A percentile compares a stretch with the other conserved stretches of the same genome.
Conservation (phyloP, 2,797 vertebrate genomes). For the Pangasius macronema region DNA sequence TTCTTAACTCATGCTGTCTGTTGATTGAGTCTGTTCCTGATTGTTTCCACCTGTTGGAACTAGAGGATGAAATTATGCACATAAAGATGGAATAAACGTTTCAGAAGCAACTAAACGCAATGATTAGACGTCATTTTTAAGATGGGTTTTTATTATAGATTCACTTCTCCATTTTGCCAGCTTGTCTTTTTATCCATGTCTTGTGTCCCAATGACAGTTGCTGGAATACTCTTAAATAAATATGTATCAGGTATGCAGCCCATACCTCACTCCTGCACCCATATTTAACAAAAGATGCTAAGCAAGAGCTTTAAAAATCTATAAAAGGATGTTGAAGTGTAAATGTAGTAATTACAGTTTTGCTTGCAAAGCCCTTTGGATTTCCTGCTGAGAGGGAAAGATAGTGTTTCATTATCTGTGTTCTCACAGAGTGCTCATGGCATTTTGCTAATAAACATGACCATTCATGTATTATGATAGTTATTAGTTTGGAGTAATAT, state of each 20-base stretch:
- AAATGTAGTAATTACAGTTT: neutral
- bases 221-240: neutral
- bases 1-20: neutral
- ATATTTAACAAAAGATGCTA: neutral
- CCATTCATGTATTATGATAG: neutral
- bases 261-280: too few relatives aligned
- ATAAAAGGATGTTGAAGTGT: neutral
- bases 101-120: too few relatives aligned
- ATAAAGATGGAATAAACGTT: too few relatives aligned
- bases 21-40: neutral
- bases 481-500: neutral
- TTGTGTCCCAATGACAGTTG: neutral
- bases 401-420: neutral
- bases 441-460: neutral
- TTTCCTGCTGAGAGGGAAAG: neutral
- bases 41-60: neutral
- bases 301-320: constrained; percentile 9
- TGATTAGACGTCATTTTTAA: too few relatives aligned
- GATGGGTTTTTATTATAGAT: neutral
- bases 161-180: neutral
- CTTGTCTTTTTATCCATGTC: neutral
- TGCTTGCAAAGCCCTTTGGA: neutral
- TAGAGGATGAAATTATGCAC: too few relatives aligned
- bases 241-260: neutral
- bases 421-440: neutral